Evolutionary conservation across 2,888 invertebrate genomes (phyloP).

Genomic region (Zonitis immaculata): DNA sequence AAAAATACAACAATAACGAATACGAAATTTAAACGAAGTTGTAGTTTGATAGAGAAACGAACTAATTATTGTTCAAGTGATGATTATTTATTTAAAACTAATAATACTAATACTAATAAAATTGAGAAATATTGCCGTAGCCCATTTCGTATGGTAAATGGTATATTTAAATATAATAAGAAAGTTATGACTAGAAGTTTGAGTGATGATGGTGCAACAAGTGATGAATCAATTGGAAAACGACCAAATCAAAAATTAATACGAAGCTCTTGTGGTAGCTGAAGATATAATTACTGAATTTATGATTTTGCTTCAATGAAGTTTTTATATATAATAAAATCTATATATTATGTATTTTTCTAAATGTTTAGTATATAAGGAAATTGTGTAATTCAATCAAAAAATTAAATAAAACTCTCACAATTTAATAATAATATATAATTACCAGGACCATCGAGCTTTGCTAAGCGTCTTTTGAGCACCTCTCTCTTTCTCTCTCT

Average conservation of each 20-base stretch:
- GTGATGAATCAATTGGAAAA: conserved; percentile 12
- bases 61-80: conserved; percentile 6
- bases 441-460: too few species aligned
- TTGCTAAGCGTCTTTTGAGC: too few species aligned
- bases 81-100: background rate
- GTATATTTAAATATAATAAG: conserved; percentile 23
- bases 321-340: too few species aligned
- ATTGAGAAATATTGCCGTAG: conserved; percentile 14
- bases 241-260: conserved; percentile 10
- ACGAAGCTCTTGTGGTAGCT: conserved; percentile 19
- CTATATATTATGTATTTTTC: too few species aligned
- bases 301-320: background rate
- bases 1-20: conserved; percentile 2
- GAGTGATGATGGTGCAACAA: conserved; percentile 30
- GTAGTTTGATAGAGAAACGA: conserved; percentile 15
- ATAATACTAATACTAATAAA: background rate
- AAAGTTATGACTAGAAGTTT: conserved; percentile 29
- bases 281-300: background rate
- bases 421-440: too few species aligned
- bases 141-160: conserved; percentile 26
- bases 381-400: too few species aligned
- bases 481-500: too few species aligned
- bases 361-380: too few species aligned
- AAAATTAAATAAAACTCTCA: too few species aligned
- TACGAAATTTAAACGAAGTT: conserved; percentile 16